Base-by-base conservation (phyloP, 2,888 invertebrate species). In the Meliscaeva auricollis region DNA sequence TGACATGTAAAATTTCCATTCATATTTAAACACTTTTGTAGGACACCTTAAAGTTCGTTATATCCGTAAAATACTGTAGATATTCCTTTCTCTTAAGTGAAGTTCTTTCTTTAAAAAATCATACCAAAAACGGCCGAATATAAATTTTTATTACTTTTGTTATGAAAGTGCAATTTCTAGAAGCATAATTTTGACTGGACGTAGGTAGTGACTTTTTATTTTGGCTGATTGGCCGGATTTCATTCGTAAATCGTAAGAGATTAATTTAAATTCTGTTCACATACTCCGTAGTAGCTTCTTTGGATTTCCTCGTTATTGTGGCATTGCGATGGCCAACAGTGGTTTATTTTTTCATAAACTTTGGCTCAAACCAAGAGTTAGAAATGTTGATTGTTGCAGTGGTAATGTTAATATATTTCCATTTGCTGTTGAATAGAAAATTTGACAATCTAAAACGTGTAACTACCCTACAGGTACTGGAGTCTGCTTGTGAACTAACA, bases 181-280 rank as follows among this genome's bases (percentile, higher is more conserved):
- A n/a, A 77, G 44, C 52, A 66, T 78, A n/a, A 13, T 26, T 70
- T 44, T 48, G 15, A 30, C 7, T 62, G 8, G 13, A 58, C 8
- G n/a, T 26, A 26, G 9, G 13, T 58, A 54, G n/a, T 26, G 4
- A 26, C 54, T 54, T 68, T 38, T 58, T n/a, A n/a, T n/a, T 75
- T 52, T 38, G 48, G 68, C 54, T 56, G 26, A 26, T 64, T 83
- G 83, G 70, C 83, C 79, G 79, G 79, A 84, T 70, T 84, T 56
- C 17, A 50, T 50, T 79, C 6, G 52, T 38, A 7, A 44, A 15
- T 79, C 11, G 58, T 50, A 44, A 58, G 17, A 73, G 26, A 35
- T 50, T 84, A 35, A 84, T 84, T 75, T 30, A 64, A 46, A 84
- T 84, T 84, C 83, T 50, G 30, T 58, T 35, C 79, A 58, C 79